Conservation (phyloP, 2,113 vertebrate species). For the Chaetodon auriga region DNA sequence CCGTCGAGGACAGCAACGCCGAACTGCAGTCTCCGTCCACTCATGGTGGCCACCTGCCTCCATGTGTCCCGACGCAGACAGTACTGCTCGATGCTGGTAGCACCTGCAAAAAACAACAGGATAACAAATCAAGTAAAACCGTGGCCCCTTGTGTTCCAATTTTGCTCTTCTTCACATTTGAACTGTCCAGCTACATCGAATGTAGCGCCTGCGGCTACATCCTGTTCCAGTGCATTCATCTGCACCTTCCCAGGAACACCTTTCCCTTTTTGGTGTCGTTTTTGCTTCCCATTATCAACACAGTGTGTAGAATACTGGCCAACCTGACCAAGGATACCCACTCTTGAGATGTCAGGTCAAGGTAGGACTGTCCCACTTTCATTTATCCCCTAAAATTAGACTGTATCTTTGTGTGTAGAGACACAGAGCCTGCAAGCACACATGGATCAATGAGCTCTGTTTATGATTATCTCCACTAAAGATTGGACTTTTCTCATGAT, state of each 20-base stretch:
- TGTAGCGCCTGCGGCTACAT: neutral
- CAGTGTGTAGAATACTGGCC: neutral
- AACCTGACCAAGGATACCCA: neutral
- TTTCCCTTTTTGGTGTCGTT: neutral
- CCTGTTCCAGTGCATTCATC: neutral
- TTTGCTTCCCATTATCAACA: neutral
- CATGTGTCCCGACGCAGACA: slow-evolving; percentile 94
- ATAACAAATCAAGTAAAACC: neutral
- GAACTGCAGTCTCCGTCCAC: slow-evolving; percentile 95
- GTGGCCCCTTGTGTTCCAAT: neutral
- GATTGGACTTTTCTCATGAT: neutral
- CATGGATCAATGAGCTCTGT: neutral
- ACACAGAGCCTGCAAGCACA: too few relatives aligned
- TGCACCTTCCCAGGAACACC: neutral
- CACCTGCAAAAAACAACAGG: slow-evolving; percentile 82
- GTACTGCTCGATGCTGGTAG: slow-evolving; percentile 98
- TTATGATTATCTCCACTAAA: neutral
- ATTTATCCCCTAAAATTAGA: neutral
- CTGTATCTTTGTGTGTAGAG: neutral
- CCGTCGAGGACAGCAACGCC: slow-evolving; percentile 95
- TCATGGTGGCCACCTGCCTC: slow-evolving; percentile 97
- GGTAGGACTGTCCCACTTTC: neutral
- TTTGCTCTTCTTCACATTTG: neutral
- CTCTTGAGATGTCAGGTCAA: neutral
- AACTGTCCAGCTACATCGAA: neutral